Base-by-base conservation (phyloP, 1,140 invertebrate species). In the Drosophila pruinosa region DNA sequence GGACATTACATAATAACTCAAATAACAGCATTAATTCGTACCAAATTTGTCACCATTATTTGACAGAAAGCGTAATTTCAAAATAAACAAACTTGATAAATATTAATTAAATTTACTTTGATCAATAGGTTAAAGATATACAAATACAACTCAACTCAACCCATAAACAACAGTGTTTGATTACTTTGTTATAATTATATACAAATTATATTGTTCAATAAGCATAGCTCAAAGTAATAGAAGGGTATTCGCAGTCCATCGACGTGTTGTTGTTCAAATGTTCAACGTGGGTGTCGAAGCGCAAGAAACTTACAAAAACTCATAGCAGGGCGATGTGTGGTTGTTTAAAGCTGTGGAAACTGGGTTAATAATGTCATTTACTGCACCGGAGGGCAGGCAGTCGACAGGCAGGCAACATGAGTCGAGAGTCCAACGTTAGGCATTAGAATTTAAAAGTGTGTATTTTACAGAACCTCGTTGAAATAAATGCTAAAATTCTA, bases 351-450 rank as follows among this genome's bases (percentile, higher is more conserved):
- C 68, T 63, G 48, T 48, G 56, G 50, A 82, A 88, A 82, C 82
- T 86, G 59, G 82, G 81, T 86, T 88, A 88, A 88, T 86, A 86
- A 86, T 86, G 82, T 82, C 82, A 85, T 85, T 85, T 85, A 77
- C 73, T 88, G 82, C 77, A 74, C 77, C 69, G 19, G 43, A 77
- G 81, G 64, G 61, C 77, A 64, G 56, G 41, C 12, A 48, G 17
- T 52, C 57, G 8, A 70, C 56, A 74, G 75, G 65, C 43, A 36
- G 54, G 5, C 41, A 83, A 83, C 71, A 82, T 59, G 67, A 75
- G 31, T 28, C 54, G 2, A 36, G 45, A 45, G 15, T 41, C 28
- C 43, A 15, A 47, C 26, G 50, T 43, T 47, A 41, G 45, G 39
- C 48, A 83, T 78, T 67, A 62, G 71, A 71, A 72, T 69, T 80